These are phyloP conservation scores for Dolichallabes microphthalmus DNA, from an alignment of 2,113 vertebrate species.

Conservation along the genomic window DNA sequence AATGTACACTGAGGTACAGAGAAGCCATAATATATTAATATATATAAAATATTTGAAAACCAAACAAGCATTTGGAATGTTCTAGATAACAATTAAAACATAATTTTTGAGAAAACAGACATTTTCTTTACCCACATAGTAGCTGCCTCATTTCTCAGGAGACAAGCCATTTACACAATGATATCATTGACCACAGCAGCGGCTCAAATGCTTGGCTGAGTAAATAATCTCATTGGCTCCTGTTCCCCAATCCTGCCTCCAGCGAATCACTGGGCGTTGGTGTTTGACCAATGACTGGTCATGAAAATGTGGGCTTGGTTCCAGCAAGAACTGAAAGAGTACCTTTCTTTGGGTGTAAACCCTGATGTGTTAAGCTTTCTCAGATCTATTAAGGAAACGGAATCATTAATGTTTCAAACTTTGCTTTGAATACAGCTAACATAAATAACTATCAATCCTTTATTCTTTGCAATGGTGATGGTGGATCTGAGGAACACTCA, in stretches of 20 bases:
- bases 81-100: not conserved
- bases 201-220: not conserved
- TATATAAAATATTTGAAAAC: not conserved
- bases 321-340: not conserved
- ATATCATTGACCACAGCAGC: not conserved
- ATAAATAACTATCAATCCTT: not conserved
- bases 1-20: not conserved
- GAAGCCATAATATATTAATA: not conserved
- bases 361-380: not conserved
- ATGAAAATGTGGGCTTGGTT: conserved; percentile 4
- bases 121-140: not conserved
- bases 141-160: not conserved
- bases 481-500: not conserved
- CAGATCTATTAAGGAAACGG: not conserved
- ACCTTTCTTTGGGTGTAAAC: not conserved
- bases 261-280: not conserved
- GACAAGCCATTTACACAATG: not conserved
- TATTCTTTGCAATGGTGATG: not conserved
- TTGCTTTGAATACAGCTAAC: not conserved
- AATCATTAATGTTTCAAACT: not conserved
- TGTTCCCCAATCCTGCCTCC: not conserved
- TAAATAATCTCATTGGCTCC: not conserved
- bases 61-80: not conserved
- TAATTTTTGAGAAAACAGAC: not conserved
- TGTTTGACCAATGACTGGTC: not conserved